Conservation (phyloP, 2,113 vertebrate genomes). For the Fukomys damarensis region DNA sequence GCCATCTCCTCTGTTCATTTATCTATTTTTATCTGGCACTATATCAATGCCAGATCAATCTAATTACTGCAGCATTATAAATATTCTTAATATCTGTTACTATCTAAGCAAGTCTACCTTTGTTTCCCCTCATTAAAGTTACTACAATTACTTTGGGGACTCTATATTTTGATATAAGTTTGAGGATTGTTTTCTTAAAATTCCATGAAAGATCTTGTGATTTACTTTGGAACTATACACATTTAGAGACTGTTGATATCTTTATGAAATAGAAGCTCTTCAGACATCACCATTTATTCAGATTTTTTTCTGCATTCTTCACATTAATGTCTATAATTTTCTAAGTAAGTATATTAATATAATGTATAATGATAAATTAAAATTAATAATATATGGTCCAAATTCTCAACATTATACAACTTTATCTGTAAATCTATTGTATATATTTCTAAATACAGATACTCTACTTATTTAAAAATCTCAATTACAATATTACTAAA, state of each 20-base stretch:
- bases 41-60: neutral
- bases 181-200: neutral
- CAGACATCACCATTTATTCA: neutral
- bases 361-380: neutral
- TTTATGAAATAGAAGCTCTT: neutral
- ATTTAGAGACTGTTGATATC: neutral
- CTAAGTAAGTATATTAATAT: neutral
- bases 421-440: neutral
- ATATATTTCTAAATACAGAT: neutral
- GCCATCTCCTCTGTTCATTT: neutral
- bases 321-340: neutral
- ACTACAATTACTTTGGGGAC: neutral
- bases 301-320: neutral
- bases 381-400: neutral
- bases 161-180: neutral
- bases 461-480: neutral
- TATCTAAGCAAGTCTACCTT: neutral
- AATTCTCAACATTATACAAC: neutral
- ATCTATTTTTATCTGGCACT: neutral
- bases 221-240: neutral
- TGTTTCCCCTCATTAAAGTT: neutral
- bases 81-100: neutral
- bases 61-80: neutral
- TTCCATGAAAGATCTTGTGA: too few relatives aligned
- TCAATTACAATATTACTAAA: neutral